phyloP scores from a whole-genome alignment of 2,113 vertebrate species.

The Sphaerodactylus townsendi region DNA sequence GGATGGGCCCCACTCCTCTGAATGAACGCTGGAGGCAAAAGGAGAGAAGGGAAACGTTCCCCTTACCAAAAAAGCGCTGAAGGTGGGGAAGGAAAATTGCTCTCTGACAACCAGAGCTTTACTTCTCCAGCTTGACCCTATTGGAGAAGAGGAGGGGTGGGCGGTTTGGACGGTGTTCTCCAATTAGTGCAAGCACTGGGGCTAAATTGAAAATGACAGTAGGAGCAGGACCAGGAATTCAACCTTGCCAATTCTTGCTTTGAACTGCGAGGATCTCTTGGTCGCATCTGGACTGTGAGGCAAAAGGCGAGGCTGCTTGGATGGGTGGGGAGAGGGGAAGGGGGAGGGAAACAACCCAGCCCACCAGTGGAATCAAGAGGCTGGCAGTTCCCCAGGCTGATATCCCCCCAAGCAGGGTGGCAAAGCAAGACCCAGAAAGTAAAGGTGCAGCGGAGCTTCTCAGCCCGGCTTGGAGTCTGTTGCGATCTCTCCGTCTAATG shows the following conservation, averaged over 20 bases:
- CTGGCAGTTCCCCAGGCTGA: neutral
- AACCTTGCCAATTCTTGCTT: too few relatives aligned
- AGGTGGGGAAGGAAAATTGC: neutral
- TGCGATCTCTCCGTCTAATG: too few relatives aligned
- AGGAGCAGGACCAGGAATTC: neutral
- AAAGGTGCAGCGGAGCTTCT: neutral
- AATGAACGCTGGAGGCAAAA: neutral
- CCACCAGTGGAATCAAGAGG: neutral
- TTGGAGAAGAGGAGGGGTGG: neutral
- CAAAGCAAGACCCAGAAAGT: neutral
- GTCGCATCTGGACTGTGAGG: neutral
- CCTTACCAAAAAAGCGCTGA: neutral
- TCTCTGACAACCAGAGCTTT: neutral
- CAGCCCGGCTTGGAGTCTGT: too few relatives aligned
- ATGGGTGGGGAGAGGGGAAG: neutral
- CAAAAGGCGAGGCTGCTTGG: neutral
- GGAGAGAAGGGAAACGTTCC: neutral
- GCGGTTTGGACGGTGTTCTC: neutral
- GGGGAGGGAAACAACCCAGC: conserved; percentile 21
- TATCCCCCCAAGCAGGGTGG: neutral
- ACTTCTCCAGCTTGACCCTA: neutral
- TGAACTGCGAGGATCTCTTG: neutral
- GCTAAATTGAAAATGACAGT: conserved; percentile 15
- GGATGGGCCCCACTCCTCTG: neutral
- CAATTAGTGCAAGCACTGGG: neutral